A percentile compares a stretch with the other conserved stretches of the same genome.
phyloP scores from a whole-genome alignment of 1,140 invertebrate species.

The Telenomus remus region DNA sequence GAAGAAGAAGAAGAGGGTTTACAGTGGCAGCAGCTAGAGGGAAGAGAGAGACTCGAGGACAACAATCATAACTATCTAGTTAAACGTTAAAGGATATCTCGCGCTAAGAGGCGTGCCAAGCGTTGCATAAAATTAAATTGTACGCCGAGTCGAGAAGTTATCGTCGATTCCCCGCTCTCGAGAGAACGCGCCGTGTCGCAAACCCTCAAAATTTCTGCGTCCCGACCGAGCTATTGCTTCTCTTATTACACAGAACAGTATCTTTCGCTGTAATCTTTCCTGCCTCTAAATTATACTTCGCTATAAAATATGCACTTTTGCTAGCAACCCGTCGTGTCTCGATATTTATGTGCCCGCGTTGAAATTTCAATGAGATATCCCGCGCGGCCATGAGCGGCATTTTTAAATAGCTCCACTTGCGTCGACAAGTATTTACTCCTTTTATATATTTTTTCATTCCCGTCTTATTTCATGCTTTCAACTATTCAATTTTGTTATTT shows the following conservation, averaged over 20 bases:
- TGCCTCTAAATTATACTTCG: slow-evolving; percentile 49
- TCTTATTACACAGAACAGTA: slow-evolving; percentile 55
- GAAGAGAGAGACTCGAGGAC: slow-evolving; percentile 61
- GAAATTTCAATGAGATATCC: slow-evolving; percentile 47
- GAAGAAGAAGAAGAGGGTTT: slow-evolving; percentile 28
- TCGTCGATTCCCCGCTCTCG: slow-evolving; percentile 70
- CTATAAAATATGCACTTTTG: slow-evolving; percentile 55
- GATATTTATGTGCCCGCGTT: slow-evolving; percentile 41
- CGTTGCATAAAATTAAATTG: slow-evolving; percentile 77
- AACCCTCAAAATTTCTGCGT: slow-evolving; percentile 65
- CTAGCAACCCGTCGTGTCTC: slow-evolving; percentile 27
- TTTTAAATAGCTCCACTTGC: slow-evolving; percentile 22
- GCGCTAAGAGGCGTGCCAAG: slow-evolving; percentile 75
- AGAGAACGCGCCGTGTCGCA: slow-evolving; percentile 58
- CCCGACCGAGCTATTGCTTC: slow-evolving; percentile 43
- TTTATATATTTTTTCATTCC: not conserved
- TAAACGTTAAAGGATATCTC: slow-evolving; percentile 75
- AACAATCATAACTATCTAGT: slow-evolving; percentile 74
- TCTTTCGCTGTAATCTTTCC: slow-evolving; percentile 56
- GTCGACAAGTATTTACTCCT: slow-evolving; percentile 2
- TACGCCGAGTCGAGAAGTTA: slow-evolving; percentile 75
- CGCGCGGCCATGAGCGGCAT: slow-evolving; percentile 21
- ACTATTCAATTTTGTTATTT: not conserved
- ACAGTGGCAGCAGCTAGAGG: slow-evolving; percentile 43
- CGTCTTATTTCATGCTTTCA: not conserved